Conservation (phyloP, 2,888 invertebrate genomes). For the Cerceris rybyensis region DNA sequence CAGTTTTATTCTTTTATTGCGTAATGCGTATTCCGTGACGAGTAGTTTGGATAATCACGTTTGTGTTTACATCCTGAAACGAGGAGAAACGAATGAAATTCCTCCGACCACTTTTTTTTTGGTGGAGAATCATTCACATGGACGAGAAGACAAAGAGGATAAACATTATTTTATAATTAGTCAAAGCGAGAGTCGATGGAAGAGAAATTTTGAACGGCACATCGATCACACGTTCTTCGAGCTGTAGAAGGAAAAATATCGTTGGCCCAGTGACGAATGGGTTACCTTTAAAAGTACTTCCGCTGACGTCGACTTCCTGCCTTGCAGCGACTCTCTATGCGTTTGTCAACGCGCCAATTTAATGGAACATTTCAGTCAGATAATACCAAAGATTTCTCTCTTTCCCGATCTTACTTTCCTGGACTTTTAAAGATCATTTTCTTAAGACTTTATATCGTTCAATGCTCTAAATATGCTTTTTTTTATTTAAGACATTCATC, state of each 20-base stretch:
- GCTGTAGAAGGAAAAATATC: constrained; percentile 37
- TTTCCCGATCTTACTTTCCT: too few species aligned
- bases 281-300: constrained; percentile 70
- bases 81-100: background rate
- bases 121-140: background rate
- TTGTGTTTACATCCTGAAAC: background rate
- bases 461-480: too few species aligned
- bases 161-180: background rate
- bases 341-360: constrained; percentile 37
- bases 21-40: constrained; percentile 27
- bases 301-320: constrained; percentile 64
- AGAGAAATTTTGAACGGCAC: constrained; percentile 24
- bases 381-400: constrained; percentile 20
- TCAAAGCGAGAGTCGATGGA: background rate
- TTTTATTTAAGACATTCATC: too few species aligned
- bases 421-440: too few species aligned
- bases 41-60: background rate
- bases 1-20: constrained; percentile 31
- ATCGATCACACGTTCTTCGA: constrained; percentile 32
- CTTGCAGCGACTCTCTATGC: constrained; percentile 37
- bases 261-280: constrained; percentile 61
- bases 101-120: background rate
- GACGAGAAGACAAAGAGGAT: background rate
- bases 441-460: too few species aligned
- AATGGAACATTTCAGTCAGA: constrained; percentile 34